These are phyloP conservation scores for Prionace glauca DNA, from an alignment of 2,797 vertebrate genomes.

Conservation along the genomic window DNA sequence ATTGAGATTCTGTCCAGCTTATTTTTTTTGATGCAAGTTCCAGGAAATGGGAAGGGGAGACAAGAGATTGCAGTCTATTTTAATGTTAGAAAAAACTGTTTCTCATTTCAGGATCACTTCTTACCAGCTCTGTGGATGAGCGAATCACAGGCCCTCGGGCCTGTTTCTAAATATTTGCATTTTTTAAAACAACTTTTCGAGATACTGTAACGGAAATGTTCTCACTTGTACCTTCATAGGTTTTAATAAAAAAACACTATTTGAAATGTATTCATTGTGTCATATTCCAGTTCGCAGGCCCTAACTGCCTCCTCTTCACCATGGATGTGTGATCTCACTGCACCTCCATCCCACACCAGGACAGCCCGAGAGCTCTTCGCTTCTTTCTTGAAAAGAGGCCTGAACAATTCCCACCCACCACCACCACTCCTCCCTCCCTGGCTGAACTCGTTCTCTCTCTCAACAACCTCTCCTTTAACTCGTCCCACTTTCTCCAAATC, in stretches of 20 bases:
- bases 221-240: neutral
- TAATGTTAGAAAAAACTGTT: neutral
- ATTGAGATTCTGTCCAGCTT: neutral
- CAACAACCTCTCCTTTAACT: too few species aligned
- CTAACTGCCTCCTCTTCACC: too few species aligned
- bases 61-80: neutral
- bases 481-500: too few species aligned
- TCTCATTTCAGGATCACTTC: neutral
- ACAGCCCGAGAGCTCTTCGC: too few species aligned
- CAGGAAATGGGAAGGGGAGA: neutral
- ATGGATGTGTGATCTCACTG: too few species aligned
- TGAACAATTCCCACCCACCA: too few species aligned
- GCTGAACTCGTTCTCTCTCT: too few species aligned
- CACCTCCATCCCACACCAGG: too few species aligned
- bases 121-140: neutral
- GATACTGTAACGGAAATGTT: neutral
- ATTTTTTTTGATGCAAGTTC: neutral
- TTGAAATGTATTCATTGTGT: neutral
- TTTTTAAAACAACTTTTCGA: neutral
- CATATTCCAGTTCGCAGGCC: too few species aligned
- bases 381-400: too few species aligned
- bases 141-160: neutral
- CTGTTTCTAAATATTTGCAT: neutral
- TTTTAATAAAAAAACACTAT: conserved; percentile 3
- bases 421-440: too few species aligned